Conservation (phyloP, 2,888 invertebrate species). For the Unio delphinus region DNA sequence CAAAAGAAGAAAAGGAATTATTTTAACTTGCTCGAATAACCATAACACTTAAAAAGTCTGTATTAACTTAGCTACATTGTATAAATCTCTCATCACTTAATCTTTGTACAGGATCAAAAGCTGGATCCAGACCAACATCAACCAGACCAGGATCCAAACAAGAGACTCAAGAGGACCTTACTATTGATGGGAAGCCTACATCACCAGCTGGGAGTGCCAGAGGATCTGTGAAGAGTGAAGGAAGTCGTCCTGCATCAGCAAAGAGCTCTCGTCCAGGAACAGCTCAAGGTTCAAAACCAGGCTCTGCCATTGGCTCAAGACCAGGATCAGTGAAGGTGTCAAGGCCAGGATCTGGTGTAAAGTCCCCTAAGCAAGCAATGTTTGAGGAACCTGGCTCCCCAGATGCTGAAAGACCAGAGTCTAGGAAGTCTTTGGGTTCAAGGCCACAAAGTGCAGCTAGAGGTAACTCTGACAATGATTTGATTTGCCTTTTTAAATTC, state of each 20-base stretch:
- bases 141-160: constrained; percentile 1
- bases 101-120: background rate
- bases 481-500: too few relatives aligned
- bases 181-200: too few relatives aligned
- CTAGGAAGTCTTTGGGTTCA: constrained; percentile 7
- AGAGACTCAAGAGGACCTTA: too few relatives aligned
- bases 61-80: too few relatives aligned
- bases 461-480: background rate
- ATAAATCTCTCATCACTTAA: too few relatives aligned
- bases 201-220: constrained; percentile 30
- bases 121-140: constrained; percentile 8
- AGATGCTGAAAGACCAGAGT: constrained; percentile 4
- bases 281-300: constrained; percentile 36
- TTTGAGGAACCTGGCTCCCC: constrained; percentile 15
- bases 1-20: too few relatives aligned
- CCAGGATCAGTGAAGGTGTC: constrained; percentile 37
- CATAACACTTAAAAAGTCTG: too few relatives aligned
- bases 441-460: constrained; percentile 32
- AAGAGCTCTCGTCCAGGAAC: constrained; percentile 20
- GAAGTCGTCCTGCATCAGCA: constrained; percentile 8
- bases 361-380: constrained; percentile 8
- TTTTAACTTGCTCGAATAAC: too few relatives aligned
- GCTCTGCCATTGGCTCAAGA: constrained; percentile 29
- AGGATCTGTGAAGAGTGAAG: constrained; percentile 14
- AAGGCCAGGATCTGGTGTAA: constrained; percentile 29